Conservation (phyloP, 2,113 vertebrate genomes). For the Trematocara unimaculatum region DNA sequence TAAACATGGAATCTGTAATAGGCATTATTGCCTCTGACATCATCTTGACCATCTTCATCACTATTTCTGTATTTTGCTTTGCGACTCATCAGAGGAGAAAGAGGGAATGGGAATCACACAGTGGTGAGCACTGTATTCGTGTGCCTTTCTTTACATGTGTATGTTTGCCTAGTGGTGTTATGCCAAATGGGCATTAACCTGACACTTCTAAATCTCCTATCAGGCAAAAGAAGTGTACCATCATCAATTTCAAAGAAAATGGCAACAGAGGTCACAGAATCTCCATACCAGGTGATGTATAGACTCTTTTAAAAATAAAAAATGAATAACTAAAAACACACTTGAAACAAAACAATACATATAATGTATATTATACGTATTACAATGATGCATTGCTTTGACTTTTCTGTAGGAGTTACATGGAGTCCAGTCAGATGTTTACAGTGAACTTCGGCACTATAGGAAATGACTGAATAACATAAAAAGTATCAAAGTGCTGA, state of each 20-base stretch:
- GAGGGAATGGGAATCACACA: slow-evolving; percentile 12
- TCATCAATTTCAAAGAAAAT: slow-evolving; percentile 40
- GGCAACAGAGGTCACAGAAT: slow-evolving; percentile 61
- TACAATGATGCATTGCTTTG: neutral
- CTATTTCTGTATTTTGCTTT: slow-evolving; percentile 65
- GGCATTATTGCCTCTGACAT: slow-evolving; percentile 69
- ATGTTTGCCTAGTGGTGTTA: neutral
- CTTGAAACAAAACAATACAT: neutral
- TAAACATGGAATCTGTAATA: slow-evolving; percentile 55
- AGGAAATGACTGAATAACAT: slow-evolving; percentile 47
- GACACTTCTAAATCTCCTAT: neutral
- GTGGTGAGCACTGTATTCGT: slow-evolving; percentile 18
- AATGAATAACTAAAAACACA: neutral
- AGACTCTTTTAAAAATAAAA: neutral
- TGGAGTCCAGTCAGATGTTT: slow-evolving; percentile 72
- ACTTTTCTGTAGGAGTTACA: slow-evolving; percentile 64
- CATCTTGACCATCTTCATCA: slow-evolving; percentile 68
- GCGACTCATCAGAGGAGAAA: slow-evolving; percentile 39
- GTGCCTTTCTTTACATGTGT: neutral
- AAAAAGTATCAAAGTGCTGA: neutral
- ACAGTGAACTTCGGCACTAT: slow-evolving; percentile 68
- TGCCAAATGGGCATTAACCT: neutral
- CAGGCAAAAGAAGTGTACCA: slow-evolving; percentile 23
- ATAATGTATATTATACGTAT: neutral
- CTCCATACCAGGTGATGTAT: slow-evolving; percentile 70